Evolutionary conservation across 2,888 invertebrate genomes (phyloP).

Genomic region (Conomelus anceps): DNA sequence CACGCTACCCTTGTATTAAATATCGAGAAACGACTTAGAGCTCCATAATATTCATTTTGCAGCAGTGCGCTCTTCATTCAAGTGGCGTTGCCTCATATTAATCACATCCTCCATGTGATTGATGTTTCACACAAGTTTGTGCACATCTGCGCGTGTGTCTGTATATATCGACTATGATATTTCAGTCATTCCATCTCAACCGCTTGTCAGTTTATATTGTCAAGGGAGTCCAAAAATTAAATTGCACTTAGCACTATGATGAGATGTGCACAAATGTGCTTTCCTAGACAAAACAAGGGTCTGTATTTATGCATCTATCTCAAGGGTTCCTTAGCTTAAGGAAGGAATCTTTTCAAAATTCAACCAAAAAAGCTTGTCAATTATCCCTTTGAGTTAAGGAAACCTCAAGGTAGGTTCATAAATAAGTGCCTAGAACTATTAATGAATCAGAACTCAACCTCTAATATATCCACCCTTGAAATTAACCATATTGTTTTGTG

Average conservation of each 20-base stretch:
- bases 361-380: too few relatives aligned
- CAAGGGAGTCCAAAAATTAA: neutral
- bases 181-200: neutral
- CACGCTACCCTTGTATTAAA: neutral
- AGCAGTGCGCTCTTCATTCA: neutral
- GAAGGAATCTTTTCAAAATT: too few relatives aligned
- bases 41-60: neutral
- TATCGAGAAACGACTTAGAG: neutral
- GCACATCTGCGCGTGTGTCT: neutral
- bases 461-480: too few relatives aligned
- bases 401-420: too few relatives aligned
- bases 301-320: too few relatives aligned
- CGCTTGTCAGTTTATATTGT: neutral
- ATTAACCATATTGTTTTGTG: too few relatives aligned
- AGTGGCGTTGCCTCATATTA: neutral
- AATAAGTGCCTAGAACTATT: too few relatives aligned
- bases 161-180: neutral
- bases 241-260: neutral
- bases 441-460: too few relatives aligned
- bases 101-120: neutral
- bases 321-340: too few relatives aligned
- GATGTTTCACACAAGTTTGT: neutral
- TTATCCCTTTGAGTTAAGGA: too few relatives aligned
- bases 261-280: too few relatives aligned
- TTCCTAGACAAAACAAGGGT: too few relatives aligned